These are phyloP conservation scores for Andinoacara biseriatus DNA, from an alignment of 2,113 vertebrate species.

Conservation along the genomic window DNA sequence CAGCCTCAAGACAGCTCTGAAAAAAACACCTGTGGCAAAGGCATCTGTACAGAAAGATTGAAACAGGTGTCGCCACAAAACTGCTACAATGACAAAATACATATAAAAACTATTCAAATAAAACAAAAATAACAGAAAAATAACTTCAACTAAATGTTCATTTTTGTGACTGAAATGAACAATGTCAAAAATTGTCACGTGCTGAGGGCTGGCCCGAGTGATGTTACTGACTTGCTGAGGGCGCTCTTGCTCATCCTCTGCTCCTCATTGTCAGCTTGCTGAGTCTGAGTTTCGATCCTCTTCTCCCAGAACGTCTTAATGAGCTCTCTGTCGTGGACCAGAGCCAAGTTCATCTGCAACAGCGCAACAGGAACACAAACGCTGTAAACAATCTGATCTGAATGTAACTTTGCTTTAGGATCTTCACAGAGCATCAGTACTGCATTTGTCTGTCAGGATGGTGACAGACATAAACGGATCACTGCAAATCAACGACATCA, in stretches of 20 bases:
- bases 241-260: constrained; percentile 71
- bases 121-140: neutral
- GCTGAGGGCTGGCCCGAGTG: neutral
- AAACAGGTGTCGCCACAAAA: neutral
- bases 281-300: constrained; percentile 58
- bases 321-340: constrained; percentile 75
- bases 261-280: constrained; percentile 58
- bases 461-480: neutral
- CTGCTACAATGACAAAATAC: neutral
- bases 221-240: constrained; percentile 67
- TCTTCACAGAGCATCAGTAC: neutral
- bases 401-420: no score
- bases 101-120: neutral
- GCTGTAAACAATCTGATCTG: neutral
- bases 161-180: neutral
- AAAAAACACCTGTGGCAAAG: neutral
- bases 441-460: no score
- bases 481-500: neutral
- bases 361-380: neutral
- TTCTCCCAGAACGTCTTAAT: constrained; percentile 80
- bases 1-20: neutral
- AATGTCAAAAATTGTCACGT: no score
- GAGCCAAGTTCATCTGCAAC: constrained; percentile 75
- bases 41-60: neutral
- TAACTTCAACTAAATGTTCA: no score